phyloP scores from a whole-genome alignment of 1,140 invertebrate genomes.

The Daktulosphaira vitifoliae region DNA sequence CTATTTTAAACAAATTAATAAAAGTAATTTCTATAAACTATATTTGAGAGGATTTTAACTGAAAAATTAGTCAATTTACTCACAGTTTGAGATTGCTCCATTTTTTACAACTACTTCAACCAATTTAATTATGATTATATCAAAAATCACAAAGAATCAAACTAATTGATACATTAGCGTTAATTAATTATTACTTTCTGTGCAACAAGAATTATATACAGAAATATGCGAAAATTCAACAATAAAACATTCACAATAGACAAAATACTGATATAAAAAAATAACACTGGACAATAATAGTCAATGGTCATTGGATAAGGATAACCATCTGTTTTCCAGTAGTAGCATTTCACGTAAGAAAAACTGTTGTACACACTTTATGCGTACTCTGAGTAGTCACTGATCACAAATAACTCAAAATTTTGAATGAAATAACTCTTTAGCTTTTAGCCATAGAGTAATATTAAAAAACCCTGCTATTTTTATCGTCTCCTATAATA shows the following conservation, averaged over 20 bases:
- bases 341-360: neutral
- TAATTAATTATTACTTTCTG: conserved; percentile 7
- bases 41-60: too few relatives aligned
- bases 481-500: too few relatives aligned
- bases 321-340: conserved; percentile 27
- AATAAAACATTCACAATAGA: conserved; percentile 15
- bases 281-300: conserved; percentile 32
- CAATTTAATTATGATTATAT: neutral
- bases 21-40: too few relatives aligned
- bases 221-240: conserved; percentile 25
- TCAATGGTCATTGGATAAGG: conserved; percentile 27
- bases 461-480: too few relatives aligned
- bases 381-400: too few relatives aligned
- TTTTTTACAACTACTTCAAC: neutral
- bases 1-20: too few relatives aligned
- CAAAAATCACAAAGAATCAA: neutral
- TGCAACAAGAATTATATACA: conserved; percentile 21
- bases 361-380: conserved; percentile 7
- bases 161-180: neutral
- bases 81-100: conserved; percentile 13
- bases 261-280: conserved; percentile 26
- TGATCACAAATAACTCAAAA: too few relatives aligned
- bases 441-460: too few relatives aligned
- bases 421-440: too few relatives aligned
- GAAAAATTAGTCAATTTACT: too few relatives aligned